These are phyloP conservation scores for Mustela nigripes DNA, from an alignment of 2,113 vertebrate species.

Conservation along the genomic window DNA sequence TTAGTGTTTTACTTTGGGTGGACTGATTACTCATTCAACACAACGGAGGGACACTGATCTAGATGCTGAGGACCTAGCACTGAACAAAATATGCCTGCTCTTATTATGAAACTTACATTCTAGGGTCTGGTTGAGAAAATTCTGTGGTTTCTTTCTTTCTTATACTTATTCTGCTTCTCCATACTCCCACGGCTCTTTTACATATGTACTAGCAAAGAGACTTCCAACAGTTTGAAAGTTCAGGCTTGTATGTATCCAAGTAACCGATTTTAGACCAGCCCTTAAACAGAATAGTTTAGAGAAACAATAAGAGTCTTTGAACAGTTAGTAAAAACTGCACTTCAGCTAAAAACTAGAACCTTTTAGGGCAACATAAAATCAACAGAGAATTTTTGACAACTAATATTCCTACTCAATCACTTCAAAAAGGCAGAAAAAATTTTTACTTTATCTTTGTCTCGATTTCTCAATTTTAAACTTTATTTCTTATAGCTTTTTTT, in stretches of 20 bases:
- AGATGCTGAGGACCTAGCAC: background rate
- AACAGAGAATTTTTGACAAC: conserved; percentile 1
- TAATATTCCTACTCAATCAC: background rate
- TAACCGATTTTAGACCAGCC: conserved; percentile 29
- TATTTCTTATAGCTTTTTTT: no score
- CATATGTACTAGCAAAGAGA: conserved; percentile 2
- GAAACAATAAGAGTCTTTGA: conserved; percentile 57
- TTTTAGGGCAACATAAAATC: background rate
- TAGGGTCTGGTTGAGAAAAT: conserved; percentile 30
- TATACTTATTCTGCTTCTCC: conserved; percentile 52
- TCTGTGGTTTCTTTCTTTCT: conserved; percentile 44
- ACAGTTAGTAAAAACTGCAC: conserved; percentile 45
- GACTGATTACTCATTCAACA: conserved; percentile 7
- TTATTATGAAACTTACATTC: conserved; percentile 36
- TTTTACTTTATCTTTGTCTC: conserved; percentile 11
- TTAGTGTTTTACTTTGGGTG: background rate
- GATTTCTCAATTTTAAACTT: conserved; percentile 29
- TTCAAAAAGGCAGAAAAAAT: conserved; percentile 25
- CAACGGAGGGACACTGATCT: background rate
- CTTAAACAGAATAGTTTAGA: conserved; percentile 39
- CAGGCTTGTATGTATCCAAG: conserved; percentile 41
- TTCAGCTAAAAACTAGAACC: conserved; percentile 46
- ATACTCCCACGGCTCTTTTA: background rate
- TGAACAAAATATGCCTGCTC: background rate
- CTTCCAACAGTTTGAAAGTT: conserved; percentile 37